A percentile compares a stretch with the other conserved stretches of the same genome.
These are phyloP conservation scores for Halichondria panicea DNA, from an alignment of 37 sponge, comb jelly and placozoan species.

Conservation along the genomic window DNA sequence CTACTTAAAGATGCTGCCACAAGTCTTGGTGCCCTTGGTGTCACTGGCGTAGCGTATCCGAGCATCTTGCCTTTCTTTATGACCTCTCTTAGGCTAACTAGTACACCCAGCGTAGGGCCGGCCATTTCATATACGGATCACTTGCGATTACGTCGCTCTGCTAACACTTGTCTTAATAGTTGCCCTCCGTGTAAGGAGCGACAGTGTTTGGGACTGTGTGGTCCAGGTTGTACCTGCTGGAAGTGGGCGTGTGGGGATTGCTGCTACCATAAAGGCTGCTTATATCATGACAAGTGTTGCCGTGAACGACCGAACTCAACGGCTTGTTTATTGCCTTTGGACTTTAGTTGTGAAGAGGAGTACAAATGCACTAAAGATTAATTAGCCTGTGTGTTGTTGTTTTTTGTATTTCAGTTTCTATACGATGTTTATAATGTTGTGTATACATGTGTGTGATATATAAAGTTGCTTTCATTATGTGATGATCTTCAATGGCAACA, in stretches of 20 bases:
- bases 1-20: slow-evolving; percentile 15
- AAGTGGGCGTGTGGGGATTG: slow-evolving; percentile 76
- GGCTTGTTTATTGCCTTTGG: slow-evolving; percentile 43
- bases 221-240: slow-evolving; percentile 70
- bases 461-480: too few species aligned
- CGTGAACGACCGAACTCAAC: slow-evolving; percentile 13
- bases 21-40: slow-evolving; percentile 15
- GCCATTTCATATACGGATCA: background rate
- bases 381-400: background rate
- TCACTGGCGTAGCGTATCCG: slow-evolving; percentile 24
- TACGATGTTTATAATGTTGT: too few species aligned
- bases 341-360: slow-evolving; percentile 41
- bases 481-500: too few species aligned
- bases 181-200: slow-evolving; percentile 61
- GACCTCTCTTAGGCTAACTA: slow-evolving; percentile 12
- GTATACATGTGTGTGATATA: too few species aligned
- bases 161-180: background rate
- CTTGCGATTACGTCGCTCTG: background rate
- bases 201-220: slow-evolving; percentile 73
- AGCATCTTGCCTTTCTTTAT: slow-evolving; percentile 28
- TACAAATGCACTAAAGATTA: slow-evolving; percentile 32
- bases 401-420: too few species aligned
- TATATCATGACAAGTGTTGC: slow-evolving; percentile 73
- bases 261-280: slow-evolving; percentile 77
- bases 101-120: background rate